Evolutionary conservation across 2,113 vertebrate species (phyloP), one percentile per base, ranked within the genome.

Genomic region (Maccullochella peelii): DNA sequence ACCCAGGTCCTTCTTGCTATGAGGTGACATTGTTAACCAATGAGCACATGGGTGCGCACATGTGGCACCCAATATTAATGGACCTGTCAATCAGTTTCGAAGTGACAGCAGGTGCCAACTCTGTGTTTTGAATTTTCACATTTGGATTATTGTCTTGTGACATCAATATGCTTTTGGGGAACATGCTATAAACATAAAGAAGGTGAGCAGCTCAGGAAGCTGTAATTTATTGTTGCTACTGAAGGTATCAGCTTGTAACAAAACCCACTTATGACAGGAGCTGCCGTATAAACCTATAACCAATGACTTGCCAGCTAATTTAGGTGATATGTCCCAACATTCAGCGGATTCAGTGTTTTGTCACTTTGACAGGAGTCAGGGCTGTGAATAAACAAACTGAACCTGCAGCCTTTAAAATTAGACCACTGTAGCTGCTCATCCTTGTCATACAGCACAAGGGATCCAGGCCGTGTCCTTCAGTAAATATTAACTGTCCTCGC

Each of bases 361-460:
- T 82, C 52, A 74, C 76, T 75, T 25, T 77, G 83, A 88, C 80
- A 82, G 81, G 66, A 86, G 77, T 85, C 70, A 40, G 3, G 78
- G 74, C 40, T 84, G 75, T 55, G 71, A 73, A 80, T 84, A 83
- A 84, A 80, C 80, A 79, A 58, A 70, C 42, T 30, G 67, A 78
- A 79, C 77, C 72, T 23, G 6, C 58, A 80, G 62, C 42, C 66
- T 70, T 84, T 90, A 63, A 77, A 72, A 50, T 77, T 58, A 83
- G 63, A 76, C 44, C 33, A 76, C 58, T 73, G 59, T 50, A 50
- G 73, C 84, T 25, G 62, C 78, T 86, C 79, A 68, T 77, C 30
- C 71, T 78, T 82, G 66, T 88, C 70, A 86, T 11, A 58, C 27
- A 57, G 49, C 72, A 44, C 78, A 61, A 40, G 49, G 68, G 33